These are phyloP conservation scores for Brachyalestes nurse DNA, from an alignment of 2,797 vertebrate genomes.

Conservation along the genomic window DNA sequence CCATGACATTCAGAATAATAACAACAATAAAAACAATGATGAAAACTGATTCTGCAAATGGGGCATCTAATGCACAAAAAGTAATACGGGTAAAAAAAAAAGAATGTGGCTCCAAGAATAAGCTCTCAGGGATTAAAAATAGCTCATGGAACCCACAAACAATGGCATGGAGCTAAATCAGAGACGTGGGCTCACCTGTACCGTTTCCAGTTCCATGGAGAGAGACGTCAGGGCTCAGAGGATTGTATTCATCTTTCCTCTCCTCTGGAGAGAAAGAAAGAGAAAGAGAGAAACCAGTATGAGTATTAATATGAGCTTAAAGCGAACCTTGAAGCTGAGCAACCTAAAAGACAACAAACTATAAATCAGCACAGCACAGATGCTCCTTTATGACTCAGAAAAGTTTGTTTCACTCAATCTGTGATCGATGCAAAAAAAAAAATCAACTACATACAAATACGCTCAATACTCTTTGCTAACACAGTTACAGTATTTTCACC, in stretches of 20 bases:
- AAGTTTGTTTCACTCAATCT: background rate
- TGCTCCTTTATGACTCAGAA: slow-evolving; percentile 17
- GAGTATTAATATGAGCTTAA: slow-evolving; percentile 31
- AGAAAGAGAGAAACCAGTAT: background rate
- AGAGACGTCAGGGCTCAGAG: slow-evolving; percentile 83
- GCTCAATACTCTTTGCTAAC: too few species aligned
- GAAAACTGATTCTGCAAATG: slow-evolving; percentile 18
- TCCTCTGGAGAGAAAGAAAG: slow-evolving; percentile 75
- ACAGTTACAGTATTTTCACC: too few species aligned
- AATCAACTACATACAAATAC: too few species aligned
- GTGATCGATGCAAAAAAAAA: slow-evolving; percentile 10
- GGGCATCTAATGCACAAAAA: slow-evolving; percentile 23
- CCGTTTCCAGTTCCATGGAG: slow-evolving; percentile 82
- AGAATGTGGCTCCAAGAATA: slow-evolving; percentile 22
- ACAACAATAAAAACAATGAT: background rate
- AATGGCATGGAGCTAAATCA: background rate
- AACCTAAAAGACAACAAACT: slow-evolving; percentile 37
- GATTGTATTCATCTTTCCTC: slow-evolving; percentile 88
- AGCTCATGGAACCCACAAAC: background rate
- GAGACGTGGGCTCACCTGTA: slow-evolving; percentile 84
- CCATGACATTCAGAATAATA: background rate
- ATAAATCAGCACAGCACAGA: slow-evolving; percentile 29
- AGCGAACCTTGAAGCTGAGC: slow-evolving; percentile 30
- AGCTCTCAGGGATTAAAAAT: slow-evolving; percentile 25
- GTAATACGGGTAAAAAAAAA: slow-evolving; percentile 7